These are phyloP conservation scores for Ahaetulla prasina DNA, from an alignment of 2,113 vertebrate species.

Conservation along the genomic window DNA sequence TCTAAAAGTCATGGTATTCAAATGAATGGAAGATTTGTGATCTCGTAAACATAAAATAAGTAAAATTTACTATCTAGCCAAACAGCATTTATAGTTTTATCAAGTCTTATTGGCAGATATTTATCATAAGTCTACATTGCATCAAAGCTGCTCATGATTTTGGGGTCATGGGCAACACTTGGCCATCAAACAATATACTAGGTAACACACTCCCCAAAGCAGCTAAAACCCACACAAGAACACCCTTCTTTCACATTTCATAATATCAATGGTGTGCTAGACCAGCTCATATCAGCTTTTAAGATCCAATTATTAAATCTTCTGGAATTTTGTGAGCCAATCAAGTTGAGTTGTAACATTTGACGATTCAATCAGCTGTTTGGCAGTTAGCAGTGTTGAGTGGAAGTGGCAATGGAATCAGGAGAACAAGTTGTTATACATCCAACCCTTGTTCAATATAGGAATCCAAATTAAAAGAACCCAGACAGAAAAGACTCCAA, in stretches of 20 bases:
- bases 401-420: not conserved
- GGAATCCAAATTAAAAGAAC: not conserved
- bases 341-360: not conserved
- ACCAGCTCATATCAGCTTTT: not conserved
- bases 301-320: not conserved
- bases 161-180: not conserved
- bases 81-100: not conserved
- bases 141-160: not conserved
- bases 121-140: not conserved
- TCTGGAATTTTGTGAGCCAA: not conserved
- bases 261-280: not conserved
- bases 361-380: not conserved
- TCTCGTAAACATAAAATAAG: not conserved
- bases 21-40: not conserved
- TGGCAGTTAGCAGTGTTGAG: not conserved
- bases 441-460: not conserved
- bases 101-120: not conserved
- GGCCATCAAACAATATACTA: not conserved
- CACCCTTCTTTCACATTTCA: not conserved
- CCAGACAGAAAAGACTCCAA: not conserved
- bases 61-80: not conserved
- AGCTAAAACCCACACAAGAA: not conserved
- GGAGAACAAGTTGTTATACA: not conserved
- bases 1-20: not conserved
- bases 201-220: not conserved